These are phyloP conservation scores for Cryptocephalus primarius DNA, from an alignment of 2,888 invertebrate species.

Conservation along the genomic window DNA sequence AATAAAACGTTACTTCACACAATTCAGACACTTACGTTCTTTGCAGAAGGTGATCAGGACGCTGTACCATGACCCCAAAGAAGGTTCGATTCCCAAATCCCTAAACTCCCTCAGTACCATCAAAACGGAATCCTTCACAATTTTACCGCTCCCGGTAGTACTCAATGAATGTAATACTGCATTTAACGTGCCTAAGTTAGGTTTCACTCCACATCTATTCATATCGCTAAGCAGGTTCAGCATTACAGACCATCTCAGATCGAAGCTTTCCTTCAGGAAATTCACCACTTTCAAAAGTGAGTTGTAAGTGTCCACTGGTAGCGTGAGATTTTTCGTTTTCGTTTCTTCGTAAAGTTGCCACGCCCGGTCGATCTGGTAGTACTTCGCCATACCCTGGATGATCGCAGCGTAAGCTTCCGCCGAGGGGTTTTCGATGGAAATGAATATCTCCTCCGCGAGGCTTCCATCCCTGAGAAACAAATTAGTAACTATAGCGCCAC, in stretches of 20 bases:
- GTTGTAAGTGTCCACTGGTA: slow-evolving; percentile 62
- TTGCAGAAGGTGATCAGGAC: slow-evolving; percentile 59
- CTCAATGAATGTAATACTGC: slow-evolving; percentile 43
- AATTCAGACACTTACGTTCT: slow-evolving; percentile 45
- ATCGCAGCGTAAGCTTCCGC: slow-evolving; percentile 63
- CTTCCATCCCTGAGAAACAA: slow-evolving; percentile 49
- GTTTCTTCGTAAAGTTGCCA: slow-evolving; percentile 55
- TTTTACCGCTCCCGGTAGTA: slow-evolving; percentile 34
- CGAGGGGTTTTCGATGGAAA: slow-evolving; percentile 55
- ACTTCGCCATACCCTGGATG: slow-evolving; percentile 75
- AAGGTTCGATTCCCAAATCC: slow-evolving; percentile 57
- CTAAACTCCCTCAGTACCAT: slow-evolving; percentile 54
- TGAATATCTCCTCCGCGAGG: slow-evolving; percentile 66
- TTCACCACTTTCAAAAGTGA: slow-evolving; percentile 49
- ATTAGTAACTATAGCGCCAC: background rate
- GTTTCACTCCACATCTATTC: slow-evolving; percentile 41
- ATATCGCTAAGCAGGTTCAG: slow-evolving; percentile 53
- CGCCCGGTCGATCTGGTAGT: slow-evolving; percentile 55
- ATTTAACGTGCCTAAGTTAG: slow-evolving; percentile 61
- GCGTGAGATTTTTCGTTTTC: slow-evolving; percentile 47
- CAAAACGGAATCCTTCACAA: slow-evolving; percentile 38
- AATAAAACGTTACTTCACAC: slow-evolving; percentile 1
- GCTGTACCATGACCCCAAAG: slow-evolving; percentile 64
- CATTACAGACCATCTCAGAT: slow-evolving; percentile 53
- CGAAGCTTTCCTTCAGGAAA: slow-evolving; percentile 53